phyloP scores from a whole-genome alignment of 1,140 invertebrate genomes.

The Drosophila nigrodunni region DNA sequence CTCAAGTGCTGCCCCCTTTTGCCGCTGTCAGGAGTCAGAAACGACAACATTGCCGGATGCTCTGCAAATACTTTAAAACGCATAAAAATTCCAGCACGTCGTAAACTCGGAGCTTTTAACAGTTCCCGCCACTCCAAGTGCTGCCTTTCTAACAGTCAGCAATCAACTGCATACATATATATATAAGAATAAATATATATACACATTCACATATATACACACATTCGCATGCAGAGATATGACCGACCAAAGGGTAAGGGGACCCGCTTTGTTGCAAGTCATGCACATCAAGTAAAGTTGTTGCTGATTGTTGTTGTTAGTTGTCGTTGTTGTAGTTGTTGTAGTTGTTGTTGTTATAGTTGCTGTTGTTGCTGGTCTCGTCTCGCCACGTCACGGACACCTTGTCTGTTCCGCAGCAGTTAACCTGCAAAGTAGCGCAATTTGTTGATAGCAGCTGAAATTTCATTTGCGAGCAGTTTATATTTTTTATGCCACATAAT shows the following conservation, averaged over 20 bases:
- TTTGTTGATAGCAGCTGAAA: conserved; percentile 82
- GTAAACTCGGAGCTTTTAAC: conserved; percentile 78
- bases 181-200: conserved; percentile 9
- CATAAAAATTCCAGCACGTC: conserved; percentile 82
- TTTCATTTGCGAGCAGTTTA: conserved; percentile 75
- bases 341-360: conserved; percentile 15
- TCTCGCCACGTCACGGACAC: conserved; percentile 41
- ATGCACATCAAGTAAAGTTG: conserved; percentile 73
- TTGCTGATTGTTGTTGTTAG: conserved; percentile 45
- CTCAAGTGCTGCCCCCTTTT: background rate
- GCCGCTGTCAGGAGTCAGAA: conserved; percentile 29
- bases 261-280: conserved; percentile 75
- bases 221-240: conserved; percentile 9
- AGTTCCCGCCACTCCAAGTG: conserved; percentile 18
- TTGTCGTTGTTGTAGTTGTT: conserved; percentile 29
- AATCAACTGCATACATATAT: conserved; percentile 63
- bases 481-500: conserved; percentile 69
- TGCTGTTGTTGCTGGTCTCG: conserved; percentile 27
- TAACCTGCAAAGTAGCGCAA: conserved; percentile 82
- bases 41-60: conserved; percentile 46
- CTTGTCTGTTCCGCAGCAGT: conserved; percentile 77
- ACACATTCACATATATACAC: conserved; percentile 14
- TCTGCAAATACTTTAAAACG: conserved; percentile 80
- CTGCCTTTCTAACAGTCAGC: conserved; percentile 56
- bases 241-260: background rate